These are phyloP conservation scores for Fragum sueziense DNA, from an alignment of 2,888 invertebrate genomes.

Conservation along the genomic window DNA sequence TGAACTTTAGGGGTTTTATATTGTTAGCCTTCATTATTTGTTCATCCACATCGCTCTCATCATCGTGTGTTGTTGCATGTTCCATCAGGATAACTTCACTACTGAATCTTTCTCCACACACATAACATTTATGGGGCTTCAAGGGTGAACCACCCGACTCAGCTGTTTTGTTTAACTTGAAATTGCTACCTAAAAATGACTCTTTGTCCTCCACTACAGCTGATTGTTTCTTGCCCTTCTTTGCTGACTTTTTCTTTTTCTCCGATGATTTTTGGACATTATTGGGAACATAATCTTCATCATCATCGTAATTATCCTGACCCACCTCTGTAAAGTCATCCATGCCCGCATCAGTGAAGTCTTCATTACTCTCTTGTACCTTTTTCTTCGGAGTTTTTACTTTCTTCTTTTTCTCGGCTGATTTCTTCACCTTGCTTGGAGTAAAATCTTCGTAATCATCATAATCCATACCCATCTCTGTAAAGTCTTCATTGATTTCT, in stretches of 20 bases:
- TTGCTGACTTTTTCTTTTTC: not conserved
- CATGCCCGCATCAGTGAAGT: no score
- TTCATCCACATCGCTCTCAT: not conserved
- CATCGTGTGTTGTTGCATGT: conserved; percentile 16
- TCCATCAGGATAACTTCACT: conserved; percentile 36
- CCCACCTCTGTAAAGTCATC: not conserved
- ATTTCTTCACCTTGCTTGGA: not conserved
- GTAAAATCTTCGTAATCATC: not conserved
- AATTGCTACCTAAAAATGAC: conserved; percentile 39
- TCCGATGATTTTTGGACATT: not conserved
- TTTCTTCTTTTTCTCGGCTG: not conserved
- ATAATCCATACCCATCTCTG: not conserved
- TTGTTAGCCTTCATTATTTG: not conserved
- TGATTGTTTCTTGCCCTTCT: not conserved
- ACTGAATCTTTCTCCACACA: conserved; percentile 36
- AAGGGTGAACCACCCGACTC: conserved; percentile 17
- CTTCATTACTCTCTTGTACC: no score
- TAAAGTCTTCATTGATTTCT: not conserved
- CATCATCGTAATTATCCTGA: no score
- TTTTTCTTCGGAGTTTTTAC: not conserved
- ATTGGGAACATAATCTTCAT: not conserved
- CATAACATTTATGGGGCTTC: conserved; percentile 35
- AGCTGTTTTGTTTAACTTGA: conserved; percentile 35
- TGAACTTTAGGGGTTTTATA: not conserved
- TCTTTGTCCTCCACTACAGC: conserved; percentile 21